Percentiles rank a stretch among this genome's conserved stretches.
Conservation (phyloP, 2,888 invertebrate genomes). For the Prosopocoilus inquinatus region DNA sequence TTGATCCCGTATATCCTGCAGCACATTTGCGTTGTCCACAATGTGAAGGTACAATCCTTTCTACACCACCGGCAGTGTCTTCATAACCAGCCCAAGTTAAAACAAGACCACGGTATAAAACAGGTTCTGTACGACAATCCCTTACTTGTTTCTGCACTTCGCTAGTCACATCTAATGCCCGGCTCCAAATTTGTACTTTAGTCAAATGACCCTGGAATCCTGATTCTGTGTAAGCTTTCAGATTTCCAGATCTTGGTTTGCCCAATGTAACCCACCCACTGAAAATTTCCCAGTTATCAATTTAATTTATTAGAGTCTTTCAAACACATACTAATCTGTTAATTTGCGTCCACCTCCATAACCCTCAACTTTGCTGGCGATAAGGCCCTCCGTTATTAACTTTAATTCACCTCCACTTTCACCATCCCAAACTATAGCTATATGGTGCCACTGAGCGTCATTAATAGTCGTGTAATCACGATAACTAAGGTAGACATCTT, state of each 20-base stretch:
- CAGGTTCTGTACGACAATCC: slow-evolving; percentile 89
- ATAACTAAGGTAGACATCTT: slow-evolving; percentile 87
- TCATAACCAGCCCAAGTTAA: slow-evolving; percentile 95
- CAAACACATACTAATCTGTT: slow-evolving; percentile 73
- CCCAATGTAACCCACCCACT: slow-evolving; percentile 92
- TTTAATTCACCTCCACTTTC: slow-evolving; percentile 80
- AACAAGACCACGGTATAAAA: slow-evolving; percentile 79
- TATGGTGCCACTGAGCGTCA: slow-evolving; percentile 96
- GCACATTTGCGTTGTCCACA: slow-evolving; percentile 89
- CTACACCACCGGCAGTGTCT: slow-evolving; percentile 83
- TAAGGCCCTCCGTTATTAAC: slow-evolving; percentile 92
- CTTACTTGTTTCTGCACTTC: slow-evolving; percentile 93
- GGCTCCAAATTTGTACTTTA: slow-evolving; percentile 91
- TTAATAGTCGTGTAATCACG: slow-evolving; percentile 90
- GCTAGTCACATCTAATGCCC: slow-evolving; percentile 85
- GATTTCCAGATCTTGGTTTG: slow-evolving; percentile 78
- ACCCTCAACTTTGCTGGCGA: slow-evolving; percentile 88
- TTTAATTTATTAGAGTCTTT: slow-evolving; percentile 4
- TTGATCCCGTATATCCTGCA: slow-evolving; percentile 80
- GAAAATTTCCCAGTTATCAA: slow-evolving; percentile 37
- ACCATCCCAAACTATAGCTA: slow-evolving; percentile 93
- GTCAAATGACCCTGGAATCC: slow-evolving; percentile 96
- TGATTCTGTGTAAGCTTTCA: slow-evolving; percentile 79
- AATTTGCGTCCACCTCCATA: slow-evolving; percentile 80
- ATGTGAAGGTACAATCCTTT: slow-evolving; percentile 85